A percentile compares a stretch with the other conserved stretches of the same genome.
phyloP scores from a whole-genome alignment of 2,888 invertebrate species.

The Oligia fasciuncula region DNA sequence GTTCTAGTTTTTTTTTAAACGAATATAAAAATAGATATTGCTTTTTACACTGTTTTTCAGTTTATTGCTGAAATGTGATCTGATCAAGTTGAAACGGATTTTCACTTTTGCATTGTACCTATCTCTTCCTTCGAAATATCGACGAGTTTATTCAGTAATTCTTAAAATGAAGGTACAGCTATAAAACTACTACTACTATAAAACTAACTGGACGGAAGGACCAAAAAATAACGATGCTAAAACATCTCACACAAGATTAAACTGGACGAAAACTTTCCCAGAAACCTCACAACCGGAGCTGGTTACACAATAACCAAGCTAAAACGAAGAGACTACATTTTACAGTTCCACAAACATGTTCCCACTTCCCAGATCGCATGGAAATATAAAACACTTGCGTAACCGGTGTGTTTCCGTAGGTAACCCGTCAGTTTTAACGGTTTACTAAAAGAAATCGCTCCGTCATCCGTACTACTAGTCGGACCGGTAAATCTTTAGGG shows the following conservation, averaged over 20 bases:
- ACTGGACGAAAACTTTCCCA: constrained; percentile 2
- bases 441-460: constrained; percentile 65
- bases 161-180: background rate
- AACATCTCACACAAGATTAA: background rate
- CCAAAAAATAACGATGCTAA: background rate
- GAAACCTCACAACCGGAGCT: constrained; percentile 7
- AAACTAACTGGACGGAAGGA: background rate
- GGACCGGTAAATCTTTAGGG: constrained; percentile 60
- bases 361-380: constrained; percentile 58
- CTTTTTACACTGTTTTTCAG: background rate
- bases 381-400: constrained; percentile 55
- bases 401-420: constrained; percentile 66
- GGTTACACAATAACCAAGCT: constrained; percentile 23
- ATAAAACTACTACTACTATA: too few relatives aligned
- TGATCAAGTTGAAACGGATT: background rate
- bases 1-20: constrained; percentile 60
- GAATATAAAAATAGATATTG: background rate
- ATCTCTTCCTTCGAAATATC: background rate
- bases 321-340: constrained; percentile 1
- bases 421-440: constrained; percentile 64
- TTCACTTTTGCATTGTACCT: background rate
- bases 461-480: constrained; percentile 57
- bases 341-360: constrained; percentile 62
- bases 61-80: background rate
- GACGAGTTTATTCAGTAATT: background rate